Percentiles rank a stretch among this genome's conserved stretches.
phyloP scores from a whole-genome alignment of 2,797 vertebrate genomes.

The Loris lydekkerianus region DNA sequence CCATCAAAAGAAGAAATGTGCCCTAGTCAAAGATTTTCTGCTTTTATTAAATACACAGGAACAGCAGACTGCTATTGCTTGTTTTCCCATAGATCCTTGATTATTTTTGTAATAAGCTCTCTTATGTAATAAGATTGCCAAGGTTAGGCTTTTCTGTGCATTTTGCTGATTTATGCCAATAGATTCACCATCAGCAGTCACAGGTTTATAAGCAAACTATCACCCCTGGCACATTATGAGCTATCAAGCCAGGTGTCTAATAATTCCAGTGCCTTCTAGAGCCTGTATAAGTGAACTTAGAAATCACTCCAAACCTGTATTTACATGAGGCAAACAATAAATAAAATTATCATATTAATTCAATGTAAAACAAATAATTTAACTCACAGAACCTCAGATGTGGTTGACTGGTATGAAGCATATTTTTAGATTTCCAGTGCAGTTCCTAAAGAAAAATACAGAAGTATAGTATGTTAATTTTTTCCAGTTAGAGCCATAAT shows the following conservation, averaged over 20 bases:
- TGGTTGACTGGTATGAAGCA: background rate
- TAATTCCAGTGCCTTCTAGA: slow-evolving; percentile 22
- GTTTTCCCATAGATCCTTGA: slow-evolving; percentile 60
- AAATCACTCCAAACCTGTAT: slow-evolving; percentile 8
- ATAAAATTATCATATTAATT: background rate
- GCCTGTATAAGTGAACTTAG: background rate
- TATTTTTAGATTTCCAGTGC: background rate
- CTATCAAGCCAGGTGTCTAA: slow-evolving; percentile 12
- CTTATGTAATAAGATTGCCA: slow-evolving; percentile 48
- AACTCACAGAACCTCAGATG: background rate
- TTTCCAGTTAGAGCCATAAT: slow-evolving; percentile 16
- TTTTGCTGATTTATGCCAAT: slow-evolving; percentile 20
- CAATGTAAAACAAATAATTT: background rate
- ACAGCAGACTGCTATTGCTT: background rate
- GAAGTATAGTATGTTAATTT: background rate
- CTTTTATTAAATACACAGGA: slow-evolving; percentile 36
- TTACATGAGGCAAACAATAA: background rate
- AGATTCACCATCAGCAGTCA: slow-evolving; percentile 2
- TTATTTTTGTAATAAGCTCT: slow-evolving; percentile 67
- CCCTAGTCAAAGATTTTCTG: slow-evolving; percentile 35
- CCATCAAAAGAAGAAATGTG: background rate
- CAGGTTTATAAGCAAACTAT: slow-evolving; percentile 5
- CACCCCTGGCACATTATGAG: slow-evolving; percentile 9
- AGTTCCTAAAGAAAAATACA: slow-evolving; percentile 47
- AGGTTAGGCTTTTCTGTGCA: background rate